Evolutionary conservation across 2,797 vertebrate species (phyloP).

Genomic region (Pseudochirops corinnae): DNA sequence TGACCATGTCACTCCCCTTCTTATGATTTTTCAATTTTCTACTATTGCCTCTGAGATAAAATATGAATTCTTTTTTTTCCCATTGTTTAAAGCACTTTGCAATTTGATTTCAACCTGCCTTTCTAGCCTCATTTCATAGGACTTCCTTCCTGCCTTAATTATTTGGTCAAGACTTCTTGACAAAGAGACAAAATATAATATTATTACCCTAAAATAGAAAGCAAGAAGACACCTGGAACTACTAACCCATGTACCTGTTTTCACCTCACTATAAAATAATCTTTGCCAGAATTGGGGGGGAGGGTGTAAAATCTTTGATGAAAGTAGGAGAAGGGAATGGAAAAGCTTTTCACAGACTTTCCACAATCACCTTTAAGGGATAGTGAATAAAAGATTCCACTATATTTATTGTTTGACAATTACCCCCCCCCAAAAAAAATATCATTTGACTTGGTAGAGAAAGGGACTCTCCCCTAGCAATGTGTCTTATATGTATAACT

Average conservation of each 20-base stretch:
- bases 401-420: background rate
- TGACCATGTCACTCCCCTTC: background rate
- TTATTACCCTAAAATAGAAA: background rate
- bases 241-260: background rate
- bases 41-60: background rate
- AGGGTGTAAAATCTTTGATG: background rate
- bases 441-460: background rate
- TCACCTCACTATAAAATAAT: background rate
- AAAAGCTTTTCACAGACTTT: background rate
- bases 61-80: background rate
- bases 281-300: background rate
- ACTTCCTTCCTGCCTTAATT: background rate
- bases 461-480: background rate
- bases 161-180: background rate
- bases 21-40: background rate
- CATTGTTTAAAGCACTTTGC: background rate
- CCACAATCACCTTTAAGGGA: background rate
- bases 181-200: background rate
- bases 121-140: background rate
- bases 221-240: background rate
- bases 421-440: background rate
- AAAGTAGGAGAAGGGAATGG: background rate
- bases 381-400: background rate
- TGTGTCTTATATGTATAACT: background rate
- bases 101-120: background rate